A percentile compares a stretch with the other conserved stretches of the same genome.
phyloP scores from a whole-genome alignment of 2,888 invertebrate genomes.

The Lordiphosa andalusiaca region DNA sequence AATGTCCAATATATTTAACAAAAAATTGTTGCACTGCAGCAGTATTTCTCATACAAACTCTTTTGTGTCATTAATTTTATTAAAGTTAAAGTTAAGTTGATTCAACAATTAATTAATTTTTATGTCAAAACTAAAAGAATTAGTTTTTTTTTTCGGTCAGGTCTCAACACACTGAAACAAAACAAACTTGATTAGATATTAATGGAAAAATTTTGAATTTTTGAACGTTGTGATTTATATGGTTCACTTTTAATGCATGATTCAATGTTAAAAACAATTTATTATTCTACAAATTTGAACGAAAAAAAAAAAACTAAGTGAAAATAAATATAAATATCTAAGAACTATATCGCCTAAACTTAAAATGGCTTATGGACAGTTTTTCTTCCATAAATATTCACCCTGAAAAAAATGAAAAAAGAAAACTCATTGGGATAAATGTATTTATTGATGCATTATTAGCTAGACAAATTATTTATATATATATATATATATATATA shows the following conservation, averaged over 20 bases:
- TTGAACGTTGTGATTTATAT: constrained; percentile 68
- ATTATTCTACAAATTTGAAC: constrained; percentile 2
- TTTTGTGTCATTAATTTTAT: too few species aligned
- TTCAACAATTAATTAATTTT: too few species aligned
- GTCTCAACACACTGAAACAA: too few species aligned
- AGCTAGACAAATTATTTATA: constrained; percentile 54
- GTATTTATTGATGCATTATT: constrained; percentile 72
- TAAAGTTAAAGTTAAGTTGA: too few species aligned
- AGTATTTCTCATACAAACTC: too few species aligned
- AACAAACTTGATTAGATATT: not conserved
- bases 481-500: constrained; percentile 39
- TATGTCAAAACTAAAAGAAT: too few species aligned
- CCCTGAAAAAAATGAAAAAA: constrained; percentile 23
- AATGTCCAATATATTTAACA: too few species aligned
- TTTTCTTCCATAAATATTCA: constrained; percentile 69
- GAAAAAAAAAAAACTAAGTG: not conserved
- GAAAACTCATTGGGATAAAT: constrained; percentile 51
- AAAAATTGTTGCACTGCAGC: too few species aligned
- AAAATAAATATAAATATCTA: not conserved
- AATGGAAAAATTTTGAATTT: constrained; percentile 42
- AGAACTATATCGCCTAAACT: constrained; percentile 26
- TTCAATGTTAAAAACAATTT: constrained; percentile 45
- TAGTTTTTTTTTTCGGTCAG: too few species aligned
- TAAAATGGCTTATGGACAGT: constrained; percentile 67
- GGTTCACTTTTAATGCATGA: constrained; percentile 60